Conservation (phyloP, 2,888 invertebrate genomes). For the Drepana falcataria region DNA sequence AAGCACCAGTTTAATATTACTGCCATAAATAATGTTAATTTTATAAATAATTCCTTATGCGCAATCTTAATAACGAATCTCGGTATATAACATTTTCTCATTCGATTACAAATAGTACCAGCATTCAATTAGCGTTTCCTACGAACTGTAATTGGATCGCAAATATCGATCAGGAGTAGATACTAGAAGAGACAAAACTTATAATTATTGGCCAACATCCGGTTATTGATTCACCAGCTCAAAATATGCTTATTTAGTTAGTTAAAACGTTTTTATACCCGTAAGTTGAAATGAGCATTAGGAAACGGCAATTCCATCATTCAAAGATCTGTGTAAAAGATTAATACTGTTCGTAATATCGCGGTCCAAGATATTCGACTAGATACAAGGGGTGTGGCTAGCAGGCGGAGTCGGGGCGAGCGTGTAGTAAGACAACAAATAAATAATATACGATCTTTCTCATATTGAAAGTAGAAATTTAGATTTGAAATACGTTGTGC, state of each 20-base stretch:
- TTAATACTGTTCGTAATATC: slow-evolving; percentile 51
- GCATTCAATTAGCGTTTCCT: slow-evolving; percentile 61
- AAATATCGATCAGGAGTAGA: neutral
- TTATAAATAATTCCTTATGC: slow-evolving; percentile 49
- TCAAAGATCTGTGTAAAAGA: slow-evolving; percentile 21
- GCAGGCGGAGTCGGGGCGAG: slow-evolving; percentile 52
- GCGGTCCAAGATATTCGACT: slow-evolving; percentile 42
- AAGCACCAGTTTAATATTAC: neutral
- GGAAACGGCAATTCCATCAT: slow-evolving; percentile 7
- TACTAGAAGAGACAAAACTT: neutral
- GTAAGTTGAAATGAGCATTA: neutral
- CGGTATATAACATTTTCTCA: slow-evolving; percentile 52
- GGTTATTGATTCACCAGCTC: neutral
- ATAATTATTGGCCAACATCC: neutral
- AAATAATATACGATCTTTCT: slow-evolving; percentile 40
- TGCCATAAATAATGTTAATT: slow-evolving; percentile 23
- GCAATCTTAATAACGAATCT: slow-evolving; percentile 71
- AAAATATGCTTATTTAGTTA: neutral
- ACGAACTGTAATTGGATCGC: slow-evolving; percentile 22
- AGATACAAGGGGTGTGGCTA: slow-evolving; percentile 58
- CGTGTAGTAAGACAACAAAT: slow-evolving; percentile 47
- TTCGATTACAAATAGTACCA: slow-evolving; percentile 55
- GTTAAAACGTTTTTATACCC: neutral
- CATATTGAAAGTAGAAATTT: slow-evolving; percentile 16
- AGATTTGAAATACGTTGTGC: slow-evolving; percentile 4